Evolutionary conservation across 2,113 vertebrate genomes (phyloP).

Genomic region (Microcebus ravelobensis): DNA sequence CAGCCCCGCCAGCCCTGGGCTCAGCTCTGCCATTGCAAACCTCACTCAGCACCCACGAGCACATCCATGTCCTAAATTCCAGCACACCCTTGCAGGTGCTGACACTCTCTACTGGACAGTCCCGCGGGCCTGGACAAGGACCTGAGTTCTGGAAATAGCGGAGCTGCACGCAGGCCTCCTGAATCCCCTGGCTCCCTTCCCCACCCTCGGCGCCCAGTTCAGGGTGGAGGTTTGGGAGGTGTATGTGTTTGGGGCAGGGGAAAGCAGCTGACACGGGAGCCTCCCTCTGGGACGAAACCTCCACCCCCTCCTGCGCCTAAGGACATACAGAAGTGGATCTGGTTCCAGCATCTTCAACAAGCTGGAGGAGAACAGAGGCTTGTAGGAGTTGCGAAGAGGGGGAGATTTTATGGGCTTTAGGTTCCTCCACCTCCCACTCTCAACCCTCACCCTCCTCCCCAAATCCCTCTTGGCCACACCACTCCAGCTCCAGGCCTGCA

Average conservation of each 20-base stretch:
- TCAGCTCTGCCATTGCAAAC: neutral
- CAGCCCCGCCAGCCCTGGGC: too few relatives aligned
- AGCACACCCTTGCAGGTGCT: fast-evolving
- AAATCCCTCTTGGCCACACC: neutral
- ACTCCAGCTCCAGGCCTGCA: neutral
- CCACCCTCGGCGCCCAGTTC: neutral
- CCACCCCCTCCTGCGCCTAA: neutral
- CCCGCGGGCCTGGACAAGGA: too few relatives aligned
- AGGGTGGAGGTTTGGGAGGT: neutral
- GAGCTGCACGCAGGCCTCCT: neutral
- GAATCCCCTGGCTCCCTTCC: neutral
- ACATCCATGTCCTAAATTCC: neutral
- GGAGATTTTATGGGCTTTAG: neutral
- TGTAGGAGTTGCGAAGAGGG: neutral
- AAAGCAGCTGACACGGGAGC: neutral
- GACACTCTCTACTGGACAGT: neutral
- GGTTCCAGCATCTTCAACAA: neutral
- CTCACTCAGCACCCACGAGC: neutral
- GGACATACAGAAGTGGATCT: neutral
- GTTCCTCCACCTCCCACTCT: neutral
- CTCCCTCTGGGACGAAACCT: neutral
- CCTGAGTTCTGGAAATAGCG: neutral
- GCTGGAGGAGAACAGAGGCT: neutral
- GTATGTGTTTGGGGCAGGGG: neutral
- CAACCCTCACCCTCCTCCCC: neutral